Evolutionary conservation across 1,140 invertebrate species (phyloP).

Genomic region (Yoshiicerus persimilis): DNA sequence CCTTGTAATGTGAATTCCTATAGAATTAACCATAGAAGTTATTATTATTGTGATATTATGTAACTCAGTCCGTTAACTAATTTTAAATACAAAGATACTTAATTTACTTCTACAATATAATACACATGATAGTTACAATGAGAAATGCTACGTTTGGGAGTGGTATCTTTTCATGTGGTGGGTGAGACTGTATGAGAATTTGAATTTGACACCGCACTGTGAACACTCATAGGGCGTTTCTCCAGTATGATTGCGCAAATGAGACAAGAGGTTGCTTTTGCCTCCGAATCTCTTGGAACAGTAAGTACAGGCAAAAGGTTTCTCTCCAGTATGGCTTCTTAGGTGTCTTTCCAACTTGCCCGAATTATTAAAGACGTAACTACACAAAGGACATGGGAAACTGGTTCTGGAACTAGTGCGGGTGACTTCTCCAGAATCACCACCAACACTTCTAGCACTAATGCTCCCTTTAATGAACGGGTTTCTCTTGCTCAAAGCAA

Average conservation of each 20-base stretch:
- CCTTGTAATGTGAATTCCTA: too few relatives aligned
- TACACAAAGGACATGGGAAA: neutral
- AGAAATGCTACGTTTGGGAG: neutral
- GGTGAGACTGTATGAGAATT: neutral
- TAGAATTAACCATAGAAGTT: too few relatives aligned
- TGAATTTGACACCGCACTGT: neutral
- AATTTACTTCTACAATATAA: too few relatives aligned
- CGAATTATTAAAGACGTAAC: neutral
- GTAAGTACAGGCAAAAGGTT: neutral
- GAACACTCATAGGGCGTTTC: neutral
- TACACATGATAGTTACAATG: too few relatives aligned
- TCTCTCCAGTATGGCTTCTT: neutral
- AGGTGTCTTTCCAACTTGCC: neutral
- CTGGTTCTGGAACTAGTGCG: neutral
- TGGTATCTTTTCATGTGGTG: neutral
- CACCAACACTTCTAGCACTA: neutral
- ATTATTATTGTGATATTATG: too few relatives aligned
- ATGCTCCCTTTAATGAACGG: neutral
- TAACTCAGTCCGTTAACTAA: too few relatives aligned
- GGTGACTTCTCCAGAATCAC: neutral
- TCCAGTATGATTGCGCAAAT: neutral
- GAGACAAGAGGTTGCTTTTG: neutral
- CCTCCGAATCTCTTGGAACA: neutral
- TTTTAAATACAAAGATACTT: too few relatives aligned
- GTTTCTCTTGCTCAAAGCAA: neutral